Evolutionary conservation across 1,140 invertebrate species (phyloP).

Genomic region (Caenorhabditis elegans): WBcel235 BX284606.5:6578001-6578500

Average conservation of each 20-base stretch:
- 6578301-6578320: neutral
- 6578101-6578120: slow-evolving; percentile 29
- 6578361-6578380: neutral
- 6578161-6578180: neutral
- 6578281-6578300: neutral
- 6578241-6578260: neutral
- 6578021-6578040: slow-evolving; percentile 18
- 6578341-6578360: neutral
- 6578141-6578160: slow-evolving; percentile 2
- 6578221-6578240: slow-evolving; percentile 14
- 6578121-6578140: slow-evolving; percentile 19
- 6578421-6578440: too few relatives aligned
- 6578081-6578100: slow-evolving; percentile 4
- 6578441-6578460: too few relatives aligned
- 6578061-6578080: neutral
- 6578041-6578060: slow-evolving; percentile 20
- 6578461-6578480: too few relatives aligned
- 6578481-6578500: too few relatives aligned
- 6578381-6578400: too few relatives aligned
- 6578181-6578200: slow-evolving; percentile 19
- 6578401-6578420: too few relatives aligned
- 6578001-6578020: slow-evolving; percentile 6
- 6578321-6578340: too few relatives aligned
- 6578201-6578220: slow-evolving; percentile 27
- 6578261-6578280: neutral